Evolutionary conservation across 2,888 invertebrate genomes (phyloP).

Genomic region (Drosophila ustulata): DNA sequence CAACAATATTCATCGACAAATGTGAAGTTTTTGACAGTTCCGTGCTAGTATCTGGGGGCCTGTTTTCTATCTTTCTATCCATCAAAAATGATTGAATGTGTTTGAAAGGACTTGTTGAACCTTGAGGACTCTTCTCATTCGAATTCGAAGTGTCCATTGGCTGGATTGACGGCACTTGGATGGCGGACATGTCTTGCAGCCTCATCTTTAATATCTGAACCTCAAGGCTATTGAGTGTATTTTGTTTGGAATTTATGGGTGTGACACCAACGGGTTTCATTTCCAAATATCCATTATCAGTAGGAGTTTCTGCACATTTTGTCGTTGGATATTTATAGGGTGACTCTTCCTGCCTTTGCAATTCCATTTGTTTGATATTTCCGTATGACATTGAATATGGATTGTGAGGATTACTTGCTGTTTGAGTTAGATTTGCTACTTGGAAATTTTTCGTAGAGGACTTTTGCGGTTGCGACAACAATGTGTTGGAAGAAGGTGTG

Average conservation of each 20-base stretch:
- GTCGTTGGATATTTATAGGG: slow-evolving; percentile 21
- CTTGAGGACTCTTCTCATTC: slow-evolving; percentile 15
- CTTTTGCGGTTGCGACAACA: slow-evolving; percentile 52
- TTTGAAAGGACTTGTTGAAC: slow-evolving; percentile 12
- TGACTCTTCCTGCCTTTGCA: slow-evolving; percentile 45
- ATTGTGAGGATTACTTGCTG: slow-evolving; percentile 23
- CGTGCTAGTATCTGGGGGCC: slow-evolving; percentile 11
- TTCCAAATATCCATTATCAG: slow-evolving; percentile 87
- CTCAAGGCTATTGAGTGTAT: slow-evolving; percentile 37
- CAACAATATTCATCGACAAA: slow-evolving; percentile 18
- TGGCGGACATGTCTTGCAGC: slow-evolving; percentile 25
- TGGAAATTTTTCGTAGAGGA: slow-evolving; percentile 35
- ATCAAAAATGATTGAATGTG: not conserved
- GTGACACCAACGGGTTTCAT: slow-evolving; percentile 86
- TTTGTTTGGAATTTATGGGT: slow-evolving; percentile 26
- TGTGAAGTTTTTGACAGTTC: slow-evolving; percentile 26
- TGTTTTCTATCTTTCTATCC: slow-evolving; percentile 13
- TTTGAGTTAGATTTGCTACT: slow-evolving; percentile 30
- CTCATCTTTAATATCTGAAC: slow-evolving; percentile 45
- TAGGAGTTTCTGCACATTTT: slow-evolving; percentile 20
- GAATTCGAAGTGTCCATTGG: slow-evolving; percentile 18
- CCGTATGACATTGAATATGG: slow-evolving; percentile 40
- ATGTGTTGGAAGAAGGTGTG: slow-evolving; percentile 31
- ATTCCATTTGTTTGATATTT: slow-evolving; percentile 42
- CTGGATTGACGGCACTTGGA: slow-evolving; percentile 11